Evolutionary conservation across 2,113 vertebrate genomes (phyloP), one percentile per base, ranked within the genome.

Genomic region (Odobenus rosmarus): DNA sequence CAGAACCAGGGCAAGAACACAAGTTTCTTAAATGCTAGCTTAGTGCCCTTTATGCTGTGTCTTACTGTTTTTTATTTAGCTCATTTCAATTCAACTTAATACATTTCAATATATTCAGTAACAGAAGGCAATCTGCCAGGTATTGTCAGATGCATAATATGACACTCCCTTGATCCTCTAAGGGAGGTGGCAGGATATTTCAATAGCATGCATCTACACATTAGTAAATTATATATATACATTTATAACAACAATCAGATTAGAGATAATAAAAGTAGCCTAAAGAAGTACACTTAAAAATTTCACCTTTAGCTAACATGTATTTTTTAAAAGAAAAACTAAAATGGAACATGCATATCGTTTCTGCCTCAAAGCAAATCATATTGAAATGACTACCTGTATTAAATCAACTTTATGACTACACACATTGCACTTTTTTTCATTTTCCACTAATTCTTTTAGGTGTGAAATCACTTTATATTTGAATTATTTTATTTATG

Each of bases 321-420:
- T 0, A 11, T 24, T 86, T 86, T 95, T 92, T n/a, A 72, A 36
- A 64, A 76, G 93, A 91, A 74, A 79, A 89, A 67, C 3, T 83
- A 79, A 94, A 93, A n/a, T 90, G 21, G 9, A 93, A 74, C 36
- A 64, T 24, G 0, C 5, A 36, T 80, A 62, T 93, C 13, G 71
- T 21, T 88, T 95, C 23, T 93, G 26, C 49, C 57, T 94, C 76
- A 95, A 88, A 87, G 69, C 69, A 80, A 93, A 24, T 71, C 19
- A 87, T 84, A 39, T 76, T 57, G 14, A 95, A 92, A 88, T 76
- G 84, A 36, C 11, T 80, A 57, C 14, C 42, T 55, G 14, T 31
- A 79, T 67, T 87, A 74, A 79, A 80, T 51, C 36, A 88, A 39
- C 11, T 33, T 81, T 90, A 16, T 81, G 69, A 88, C 7, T 64